Percentiles rank a stretch among this genome's conserved stretches.
These are phyloP conservation scores for Lasius platythorax DNA, from an alignment of 2,888 invertebrate species.

Conservation along the genomic window DNA sequence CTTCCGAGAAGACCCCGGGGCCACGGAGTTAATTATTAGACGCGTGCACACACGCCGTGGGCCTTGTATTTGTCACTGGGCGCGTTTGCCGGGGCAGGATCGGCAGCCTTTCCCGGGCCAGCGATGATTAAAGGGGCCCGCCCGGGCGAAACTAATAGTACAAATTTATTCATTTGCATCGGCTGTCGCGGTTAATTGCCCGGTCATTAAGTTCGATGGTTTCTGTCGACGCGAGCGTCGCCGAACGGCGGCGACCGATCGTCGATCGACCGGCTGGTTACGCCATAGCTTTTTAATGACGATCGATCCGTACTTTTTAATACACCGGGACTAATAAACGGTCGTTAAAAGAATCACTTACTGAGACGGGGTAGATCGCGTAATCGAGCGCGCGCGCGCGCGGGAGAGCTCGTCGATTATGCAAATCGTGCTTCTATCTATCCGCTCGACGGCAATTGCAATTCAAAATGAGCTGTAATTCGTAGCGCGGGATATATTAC, in stretches of 20 bases:
- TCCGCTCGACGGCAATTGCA: constrained; percentile 36
- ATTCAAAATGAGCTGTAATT: constrained; percentile 46
- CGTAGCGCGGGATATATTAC: constrained; percentile 39
- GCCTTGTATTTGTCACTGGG: constrained; percentile 81
- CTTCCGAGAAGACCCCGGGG: constrained; percentile 78
- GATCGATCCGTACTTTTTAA: constrained; percentile 54
- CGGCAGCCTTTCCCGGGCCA: constrained; percentile 50
- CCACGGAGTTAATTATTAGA: constrained; percentile 77
- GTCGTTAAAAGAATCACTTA: constrained; percentile 52
- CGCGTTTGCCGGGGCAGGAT: constrained; percentile 39
- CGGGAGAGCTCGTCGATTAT: constrained; percentile 45
- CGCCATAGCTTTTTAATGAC: constrained; percentile 49
- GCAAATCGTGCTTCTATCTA: constrained; percentile 43
- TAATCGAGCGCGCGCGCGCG: constrained; percentile 13
- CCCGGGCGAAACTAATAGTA: constrained; percentile 69
- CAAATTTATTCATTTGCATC: constrained; percentile 78
- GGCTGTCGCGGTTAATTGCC: constrained; percentile 60
- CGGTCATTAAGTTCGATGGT: constrained; percentile 57
- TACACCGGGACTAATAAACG: constrained; percentile 52
- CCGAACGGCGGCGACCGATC: background rate
- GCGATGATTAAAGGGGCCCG: constrained; percentile 74
- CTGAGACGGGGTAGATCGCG: constrained; percentile 29
- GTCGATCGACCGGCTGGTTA: constrained; percentile 3
- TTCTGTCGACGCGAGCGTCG: constrained; percentile 18
- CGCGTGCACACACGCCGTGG: constrained; percentile 72